phyloP scores from a whole-genome alignment of 2,113 vertebrate genomes.

The Upupa epops region DNA sequence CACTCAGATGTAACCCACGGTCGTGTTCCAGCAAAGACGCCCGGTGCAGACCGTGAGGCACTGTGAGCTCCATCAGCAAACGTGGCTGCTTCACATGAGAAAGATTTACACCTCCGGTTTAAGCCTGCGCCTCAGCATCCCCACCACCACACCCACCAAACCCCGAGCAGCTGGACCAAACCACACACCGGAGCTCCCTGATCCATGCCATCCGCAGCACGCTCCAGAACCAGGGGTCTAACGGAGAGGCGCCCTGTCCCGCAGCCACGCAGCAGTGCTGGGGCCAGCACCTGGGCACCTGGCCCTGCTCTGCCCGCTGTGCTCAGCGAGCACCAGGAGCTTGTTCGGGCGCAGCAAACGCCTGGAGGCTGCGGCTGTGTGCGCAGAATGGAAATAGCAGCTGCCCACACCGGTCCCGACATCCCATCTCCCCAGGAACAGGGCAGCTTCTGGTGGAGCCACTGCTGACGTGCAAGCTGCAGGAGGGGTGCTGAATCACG shows the following conservation, averaged over 20 bases:
- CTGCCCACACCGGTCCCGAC: accelerated
- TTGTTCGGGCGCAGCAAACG: neutral
- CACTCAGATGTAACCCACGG: too few relatives aligned
- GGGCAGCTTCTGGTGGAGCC: neutral
- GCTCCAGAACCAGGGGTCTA: accelerated
- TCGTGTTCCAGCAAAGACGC: neutral
- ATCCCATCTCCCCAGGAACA: accelerated
- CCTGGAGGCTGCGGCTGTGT: accelerated
- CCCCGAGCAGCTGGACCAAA: neutral
- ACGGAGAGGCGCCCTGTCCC: accelerated
- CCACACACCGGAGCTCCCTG: accelerated
- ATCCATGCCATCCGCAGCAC: accelerated
- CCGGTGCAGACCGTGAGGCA: neutral
- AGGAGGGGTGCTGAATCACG: too few relatives aligned
- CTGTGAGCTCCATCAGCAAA: neutral
- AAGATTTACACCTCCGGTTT: neutral
- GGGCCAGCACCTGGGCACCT: neutral
- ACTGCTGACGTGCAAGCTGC: accelerated
- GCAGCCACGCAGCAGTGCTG: neutral
- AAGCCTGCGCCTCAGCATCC: neutral
- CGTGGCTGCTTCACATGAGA: neutral
- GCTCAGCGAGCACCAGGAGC: too few relatives aligned
- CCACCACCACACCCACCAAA: accelerated
- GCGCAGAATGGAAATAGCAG: too few relatives aligned
- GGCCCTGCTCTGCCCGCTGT: neutral